Evolutionary conservation across 2,888 invertebrate species (phyloP), one percentile per base, ranked within the genome.

Genomic region (Drosophila limbata): DNA sequence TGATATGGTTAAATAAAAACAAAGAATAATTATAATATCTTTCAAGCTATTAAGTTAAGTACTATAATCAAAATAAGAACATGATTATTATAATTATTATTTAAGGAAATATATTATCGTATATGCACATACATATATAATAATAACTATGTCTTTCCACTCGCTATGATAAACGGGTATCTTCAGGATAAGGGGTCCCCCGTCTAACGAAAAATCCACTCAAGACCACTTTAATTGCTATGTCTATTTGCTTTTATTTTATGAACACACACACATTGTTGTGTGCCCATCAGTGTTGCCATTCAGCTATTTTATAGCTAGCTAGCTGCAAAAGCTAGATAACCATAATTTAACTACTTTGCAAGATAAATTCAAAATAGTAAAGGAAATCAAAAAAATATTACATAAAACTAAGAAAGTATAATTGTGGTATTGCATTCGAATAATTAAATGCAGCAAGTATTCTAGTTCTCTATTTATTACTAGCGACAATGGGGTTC

Each of bases 51-150:
- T 21, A 21, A 13, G 6, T 44, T 44, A 44, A 47, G 44, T 13
- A 69, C 48, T 56, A 64, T 51, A 47, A 64, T 15, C 25, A 44
- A 57, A 70, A 69, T 72, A 65, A 64, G 48, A 61, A 59, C 37
- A 69, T 56, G 67, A 66, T 47, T 48, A 66, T 52, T 66, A 70
- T 70, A 51, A 70, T 33, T 50, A 71, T 35, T 59, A 21, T 40
- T 33, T 59, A 59, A 71, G 73, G 33, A 73, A 71, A 71, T 66
- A 70, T 73, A 67, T 48, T 73, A 47, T 10, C 47, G n/a, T 28
- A 44, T 44, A 39, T 39, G 39, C 39, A 15, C 39, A 15, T 35
- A 35, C 35, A 35, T 35, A 35, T 35, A 40, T 17, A 42, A 10
- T 19, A 42, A 42, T 11, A 17, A 42, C 17, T 4, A 19, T 10